Base-by-base conservation (phyloP, 2,113 vertebrate genomes). In the Clupea harengus region DNA sequence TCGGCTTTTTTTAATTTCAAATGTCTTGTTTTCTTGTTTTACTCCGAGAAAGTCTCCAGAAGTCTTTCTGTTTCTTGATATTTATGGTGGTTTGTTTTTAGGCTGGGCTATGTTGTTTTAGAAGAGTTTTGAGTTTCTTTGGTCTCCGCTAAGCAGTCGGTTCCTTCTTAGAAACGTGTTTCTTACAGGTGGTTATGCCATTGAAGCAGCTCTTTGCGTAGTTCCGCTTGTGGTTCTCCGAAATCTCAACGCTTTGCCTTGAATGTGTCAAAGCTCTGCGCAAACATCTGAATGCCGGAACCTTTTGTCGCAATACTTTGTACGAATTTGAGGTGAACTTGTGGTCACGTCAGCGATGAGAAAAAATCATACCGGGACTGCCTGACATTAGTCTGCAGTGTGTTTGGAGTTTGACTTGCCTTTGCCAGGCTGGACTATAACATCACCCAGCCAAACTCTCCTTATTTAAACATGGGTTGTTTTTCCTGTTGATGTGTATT, bases 41-140 rank as follows among this genome's bases (percentile, higher is more conserved):
- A 39, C 39, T 39, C 39, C 39, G 2, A 39, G 39, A 39, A 39
- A 2, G 39, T 39, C 39, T 39, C 39, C 39, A 22, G 39, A 20
- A 3, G n/a, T 47, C 13, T 45, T 85, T 86, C 46, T 6, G 20
- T 84, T 20, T 82, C 44, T 81, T 57, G 57, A n/a, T 81, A 45
- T 52, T n/a, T 39, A 1, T 52, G 60, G 25, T 17, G 52, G 15
- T 60, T n/a, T 18, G 22, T 81, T 84, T 44, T 10, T 0, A 13
- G 28, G 49, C 20, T 52, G 8, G 45, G 84, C 44, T 39, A 39
- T 39, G 39, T 39, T 47, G 15, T 49, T 1, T 45, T 47, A 25
- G 22, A 4, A 2, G 60, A 39, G 28, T 75, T 0, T 17, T 78
- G 17, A 11, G 13, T 39, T 17, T 6, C 67, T 49, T 83, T 13